Evolutionary conservation across 2,888 invertebrate genomes (phyloP), one percentile per base, ranked within the genome.

Genomic region (Euspilapteryx auroguttella): DNA sequence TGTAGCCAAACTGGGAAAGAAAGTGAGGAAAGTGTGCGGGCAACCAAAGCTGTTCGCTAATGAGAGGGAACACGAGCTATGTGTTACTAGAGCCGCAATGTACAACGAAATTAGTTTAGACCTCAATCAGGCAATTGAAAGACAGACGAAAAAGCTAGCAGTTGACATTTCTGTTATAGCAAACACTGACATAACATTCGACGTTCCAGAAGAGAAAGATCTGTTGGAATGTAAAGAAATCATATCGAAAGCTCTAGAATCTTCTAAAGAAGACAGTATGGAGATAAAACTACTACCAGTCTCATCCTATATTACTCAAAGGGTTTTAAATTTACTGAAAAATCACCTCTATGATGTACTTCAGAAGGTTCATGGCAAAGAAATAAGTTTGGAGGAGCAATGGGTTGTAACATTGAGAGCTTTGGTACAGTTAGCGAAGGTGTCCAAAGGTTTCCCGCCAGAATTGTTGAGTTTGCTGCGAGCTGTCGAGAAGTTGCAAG

Each of bases 261-360:
- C 37, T 12, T 14, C 35, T 3, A 38, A 39, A 26, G 36, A 38
- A 28, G 30, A 38, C 4, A 38, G 34, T 14, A 24, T 40, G 14
- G 40, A 50, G 21, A 27, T 68, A 42, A 42, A 78, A 44, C 43
- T 84, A 3, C 52, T 84, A 35, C 86, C 86, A 33, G 45, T 82
- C 23, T 80, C 80, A 37, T 66, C 78, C 9, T 79, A 79, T 32
- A 45, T 79, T 5, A 49, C 79, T 23, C 54, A 68, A 32, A 54
- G 71, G 37, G 44, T 77, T 12, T 38, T 69, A 5, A 45, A 41
- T 30, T 33, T 64, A 13, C 28, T 68, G 14, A 51, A 58, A 34
- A 41, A 35, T 7, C 37, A 45, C 24, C 42, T 68, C 7, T 33
- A 47, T 6, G 37, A 44, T 20, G 36, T 65, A 3, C 23, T 47